phyloP scores from a whole-genome alignment of 2,888 invertebrate species.

The Eudiplozoon nipponicum region DNA sequence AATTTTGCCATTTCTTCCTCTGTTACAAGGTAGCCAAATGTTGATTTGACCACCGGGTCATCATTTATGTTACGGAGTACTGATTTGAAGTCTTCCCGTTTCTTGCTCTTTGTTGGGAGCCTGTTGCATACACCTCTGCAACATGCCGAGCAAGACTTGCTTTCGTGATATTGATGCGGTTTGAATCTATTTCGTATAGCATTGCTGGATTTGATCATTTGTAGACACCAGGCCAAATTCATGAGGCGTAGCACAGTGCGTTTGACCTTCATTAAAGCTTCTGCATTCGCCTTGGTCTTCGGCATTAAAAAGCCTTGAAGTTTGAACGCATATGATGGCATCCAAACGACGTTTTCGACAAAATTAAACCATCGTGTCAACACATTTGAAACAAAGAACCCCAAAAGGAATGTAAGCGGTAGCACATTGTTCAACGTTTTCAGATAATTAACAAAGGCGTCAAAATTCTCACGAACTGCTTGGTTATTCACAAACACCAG shows the following conservation, averaged over 20 bases:
- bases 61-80: background rate
- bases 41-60: background rate
- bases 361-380: background rate
- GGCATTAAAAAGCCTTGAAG: background rate
- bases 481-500: too few species aligned
- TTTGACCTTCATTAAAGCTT: background rate
- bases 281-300: too few species aligned
- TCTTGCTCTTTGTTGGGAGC: too few species aligned
- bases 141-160: too few species aligned
- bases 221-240: background rate
- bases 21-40: background rate
- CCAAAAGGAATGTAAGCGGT: background rate
- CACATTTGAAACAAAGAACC: conserved; percentile 1
- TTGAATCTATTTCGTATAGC: background rate
- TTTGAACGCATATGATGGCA: too few species aligned
- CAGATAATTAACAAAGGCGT: background rate
- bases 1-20: too few species aligned
- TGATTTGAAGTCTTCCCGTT: background rate
- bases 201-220: background rate
- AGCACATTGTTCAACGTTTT: background rate
- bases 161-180: too few species aligned
- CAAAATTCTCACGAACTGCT: background rate
- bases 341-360: background rate
- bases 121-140: too few species aligned
- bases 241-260: background rate